phyloP scores from a whole-genome alignment of 30 jellyfish, hydroid and myxozoan species.

The Aurelia sp. region DNA sequence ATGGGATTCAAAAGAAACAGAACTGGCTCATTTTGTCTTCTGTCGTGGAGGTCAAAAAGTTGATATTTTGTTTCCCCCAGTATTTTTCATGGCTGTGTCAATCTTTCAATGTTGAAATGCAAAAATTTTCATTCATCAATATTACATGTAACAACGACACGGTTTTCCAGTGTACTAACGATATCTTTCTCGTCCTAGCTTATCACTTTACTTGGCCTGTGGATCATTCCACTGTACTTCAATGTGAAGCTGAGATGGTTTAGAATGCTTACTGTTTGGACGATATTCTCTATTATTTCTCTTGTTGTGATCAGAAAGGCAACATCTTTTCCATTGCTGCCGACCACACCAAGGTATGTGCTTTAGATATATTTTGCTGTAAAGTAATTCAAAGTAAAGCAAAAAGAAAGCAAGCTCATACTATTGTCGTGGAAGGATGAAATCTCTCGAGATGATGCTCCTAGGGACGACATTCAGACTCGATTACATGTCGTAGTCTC shows the following conservation, averaged over 20 bases:
- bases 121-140: neutral
- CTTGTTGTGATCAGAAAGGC: slow-evolving; percentile 69
- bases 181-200: slow-evolving; percentile 47
- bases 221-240: slow-evolving; percentile 89
- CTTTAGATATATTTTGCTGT: too few relatives aligned
- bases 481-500: too few relatives aligned
- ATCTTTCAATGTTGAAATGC: neutral
- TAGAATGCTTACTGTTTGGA: slow-evolving; percentile 86
- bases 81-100: too few relatives aligned
- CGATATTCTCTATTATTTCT: slow-evolving; percentile 63
- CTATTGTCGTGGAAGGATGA: too few relatives aligned
- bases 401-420: too few relatives aligned
- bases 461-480: too few relatives aligned
- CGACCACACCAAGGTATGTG: slow-evolving; percentile 85
- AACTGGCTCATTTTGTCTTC: too few relatives aligned
- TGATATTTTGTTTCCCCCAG: too few relatives aligned
- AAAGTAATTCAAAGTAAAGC: too few relatives aligned
- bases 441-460: too few relatives aligned
- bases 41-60: too few relatives aligned
- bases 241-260: slow-evolving; percentile 80
- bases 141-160: neutral
- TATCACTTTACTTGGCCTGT: slow-evolving; percentile 81
- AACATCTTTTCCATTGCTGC: slow-evolving; percentile 79
- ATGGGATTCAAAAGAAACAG: too few relatives aligned
- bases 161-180: neutral